A percentile compares a stretch with the other conserved stretches of the same genome.
These are phyloP conservation scores for Pteronura brasiliensis DNA, from an alignment of 2,113 vertebrate species.

Conservation along the genomic window DNA sequence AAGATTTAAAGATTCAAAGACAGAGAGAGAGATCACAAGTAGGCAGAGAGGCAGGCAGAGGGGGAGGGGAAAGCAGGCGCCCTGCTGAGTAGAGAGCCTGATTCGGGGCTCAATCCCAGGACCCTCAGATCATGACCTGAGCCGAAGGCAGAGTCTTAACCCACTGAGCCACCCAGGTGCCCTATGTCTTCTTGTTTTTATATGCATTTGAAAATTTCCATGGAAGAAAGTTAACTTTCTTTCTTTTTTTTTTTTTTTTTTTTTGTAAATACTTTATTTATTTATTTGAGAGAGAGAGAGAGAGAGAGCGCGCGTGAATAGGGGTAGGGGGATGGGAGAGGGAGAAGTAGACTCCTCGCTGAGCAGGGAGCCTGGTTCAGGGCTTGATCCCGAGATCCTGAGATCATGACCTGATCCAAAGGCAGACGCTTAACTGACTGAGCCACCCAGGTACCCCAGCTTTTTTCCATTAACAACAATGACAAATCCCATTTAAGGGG, in stretches of 20 bases:
- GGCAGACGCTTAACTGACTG: not conserved
- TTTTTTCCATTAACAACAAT: not conserved
- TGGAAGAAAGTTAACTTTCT: not conserved
- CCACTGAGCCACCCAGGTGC: no score
- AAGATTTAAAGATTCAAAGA: no score
- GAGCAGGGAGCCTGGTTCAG: not conserved
- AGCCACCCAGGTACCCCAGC: not conserved
- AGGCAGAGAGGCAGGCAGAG: no score
- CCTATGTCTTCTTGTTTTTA: not conserved
- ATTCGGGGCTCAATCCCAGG: no score
- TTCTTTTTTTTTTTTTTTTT: not conserved
- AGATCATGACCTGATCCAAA: not conserved
- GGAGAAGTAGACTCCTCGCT: not conserved
- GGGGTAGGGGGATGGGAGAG: not conserved
- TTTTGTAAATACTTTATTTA: no score
- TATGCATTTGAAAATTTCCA: not conserved
- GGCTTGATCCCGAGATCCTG: not conserved
- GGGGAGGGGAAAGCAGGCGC: no score
- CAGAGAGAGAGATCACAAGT: no score
- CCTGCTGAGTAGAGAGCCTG: no score
- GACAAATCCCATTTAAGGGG: not conserved
- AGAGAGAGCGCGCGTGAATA: not conserved
- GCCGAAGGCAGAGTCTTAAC: no score
- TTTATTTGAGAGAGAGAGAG: not conserved
- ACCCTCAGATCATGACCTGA: no score